Percentiles rank a stretch among this genome's conserved stretches.
phyloP scores from a whole-genome alignment of 2,888 invertebrate genomes.

The Xestobium rufovillosum region DNA sequence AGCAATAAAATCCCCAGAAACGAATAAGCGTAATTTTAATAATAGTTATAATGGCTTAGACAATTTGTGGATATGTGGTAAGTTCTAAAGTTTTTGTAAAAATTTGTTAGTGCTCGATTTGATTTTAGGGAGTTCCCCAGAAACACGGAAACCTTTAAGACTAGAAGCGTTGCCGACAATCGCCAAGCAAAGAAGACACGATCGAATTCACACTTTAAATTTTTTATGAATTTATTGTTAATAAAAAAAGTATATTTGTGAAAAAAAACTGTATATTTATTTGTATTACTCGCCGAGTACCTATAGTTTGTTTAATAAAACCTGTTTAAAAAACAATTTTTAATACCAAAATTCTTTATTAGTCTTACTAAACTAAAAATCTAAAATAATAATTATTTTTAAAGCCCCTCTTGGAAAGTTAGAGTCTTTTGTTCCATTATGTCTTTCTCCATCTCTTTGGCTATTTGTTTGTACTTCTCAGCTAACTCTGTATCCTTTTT shows the following conservation, averaged over 20 bases:
- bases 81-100: slow-evolving; percentile 19
- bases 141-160: slow-evolving; percentile 33
- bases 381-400: no score
- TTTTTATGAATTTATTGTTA: no score
- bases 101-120: slow-evolving; percentile 4
- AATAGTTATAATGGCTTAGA: slow-evolving; percentile 25
- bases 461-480: slow-evolving; percentile 63
- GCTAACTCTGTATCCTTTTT: slow-evolving; percentile 63
- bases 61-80: slow-evolving; percentile 33
- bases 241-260: no score
- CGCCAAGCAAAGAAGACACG: slow-evolving; percentile 23
- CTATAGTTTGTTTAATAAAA: no score
- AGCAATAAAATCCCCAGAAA: slow-evolving; percentile 21
- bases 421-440: slow-evolving; percentile 43
- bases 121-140: slow-evolving; percentile 8
- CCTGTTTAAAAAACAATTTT: no score
- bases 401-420: slow-evolving; percentile 45
- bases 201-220: no score
- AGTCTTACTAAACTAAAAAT: no score
- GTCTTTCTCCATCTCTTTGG: slow-evolving; percentile 63
- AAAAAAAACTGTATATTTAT: no score
- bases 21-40: slow-evolving; percentile 19
- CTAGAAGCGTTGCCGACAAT: slow-evolving; percentile 41
- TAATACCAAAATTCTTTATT: no score
- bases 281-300: no score